Base-by-base conservation (phyloP, 2,113 vertebrate species). In the Ursus arctos region DNA sequence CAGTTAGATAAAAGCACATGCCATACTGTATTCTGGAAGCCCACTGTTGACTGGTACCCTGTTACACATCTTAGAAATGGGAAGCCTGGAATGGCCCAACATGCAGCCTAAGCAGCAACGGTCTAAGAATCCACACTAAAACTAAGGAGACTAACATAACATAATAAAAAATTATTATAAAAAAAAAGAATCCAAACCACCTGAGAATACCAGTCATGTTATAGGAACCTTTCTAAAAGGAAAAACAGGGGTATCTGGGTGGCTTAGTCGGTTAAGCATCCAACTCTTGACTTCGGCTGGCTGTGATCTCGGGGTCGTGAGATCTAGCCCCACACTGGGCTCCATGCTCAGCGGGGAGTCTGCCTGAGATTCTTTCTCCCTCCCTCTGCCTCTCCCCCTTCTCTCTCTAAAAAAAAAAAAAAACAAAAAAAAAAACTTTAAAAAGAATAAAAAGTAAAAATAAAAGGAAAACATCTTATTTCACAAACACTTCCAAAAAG, bases 401-500 rank as follows among this genome's bases (percentile, higher is more conserved):
- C 33, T 19, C 65, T n/a, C 65, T 19, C 33, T 36, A 69, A 69
- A 69, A 69, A 67, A 15, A 65, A 69, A 19, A 69, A 19, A 69
- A 69, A 67, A 15, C 31, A 69, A 69, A 69, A 69, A 67, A 15
- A 65, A 69, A 19, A 69, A 19, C 33, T 36, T 69, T 69, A 36
- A 69, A 69, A 69, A 69, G 33, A 69, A 69, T 7, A 21, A 69
- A 36, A 69, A 69, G 36, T 19, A 69, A 69, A 69, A 69, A 36
- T 69, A 69, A 69, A 69, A 69, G 33, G 16, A 69, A 94, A 55
- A 47, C 19, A 76, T 22, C 47, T 89, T 43, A 51, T 63, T 74
- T 87, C 36, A 94, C 9, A 90, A 94, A 69, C 16, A 95, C 31
- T 95, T 55, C 53, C 69, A 89, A 82, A 94, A 89, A 21, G 26